Percentiles rank a stretch among this genome's conserved stretches.
Conservation (phyloP, 2,113 vertebrate genomes). For the Daphoenositta chrysoptera region DNA sequence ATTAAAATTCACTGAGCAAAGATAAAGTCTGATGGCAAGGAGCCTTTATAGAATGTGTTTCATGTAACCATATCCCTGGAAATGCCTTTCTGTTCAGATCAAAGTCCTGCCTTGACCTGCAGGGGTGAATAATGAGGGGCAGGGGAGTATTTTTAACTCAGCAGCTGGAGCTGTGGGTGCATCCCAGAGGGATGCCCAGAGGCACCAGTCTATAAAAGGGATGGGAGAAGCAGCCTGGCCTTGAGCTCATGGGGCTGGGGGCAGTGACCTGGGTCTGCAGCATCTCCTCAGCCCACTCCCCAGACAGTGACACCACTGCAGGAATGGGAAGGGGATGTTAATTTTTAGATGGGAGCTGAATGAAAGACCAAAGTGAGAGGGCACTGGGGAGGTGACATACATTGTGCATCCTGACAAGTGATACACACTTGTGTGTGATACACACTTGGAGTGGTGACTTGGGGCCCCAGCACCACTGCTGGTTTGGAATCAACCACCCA, state of each 20-base stretch:
- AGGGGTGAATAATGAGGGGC: neutral
- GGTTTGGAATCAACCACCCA: neutral
- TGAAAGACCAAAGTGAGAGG: neutral
- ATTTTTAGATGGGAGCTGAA: neutral
- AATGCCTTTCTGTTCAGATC: conserved; percentile 37
- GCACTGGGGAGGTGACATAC: neutral
- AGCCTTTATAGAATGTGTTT: neutral
- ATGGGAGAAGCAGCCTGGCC: neutral
- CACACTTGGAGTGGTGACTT: neutral
- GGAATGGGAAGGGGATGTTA: neutral
- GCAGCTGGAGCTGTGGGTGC: neutral
- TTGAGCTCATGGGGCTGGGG: neutral
- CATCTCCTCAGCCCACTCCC: neutral
- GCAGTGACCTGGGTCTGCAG: neutral
- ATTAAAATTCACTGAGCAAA: neutral
- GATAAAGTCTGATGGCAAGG: neutral
- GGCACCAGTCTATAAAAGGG: neutral
- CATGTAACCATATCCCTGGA: neutral
- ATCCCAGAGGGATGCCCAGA: neutral
- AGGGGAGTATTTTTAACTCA: conserved; percentile 29
- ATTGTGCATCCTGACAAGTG: too few species aligned
- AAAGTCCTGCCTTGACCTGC: conserved; percentile 12
- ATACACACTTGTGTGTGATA: neutral
- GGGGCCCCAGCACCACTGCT: neutral
- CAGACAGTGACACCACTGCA: neutral